Base-by-base conservation (phyloP, 1,140 invertebrate genomes). In the Philopotamus ludificatus region DNA sequence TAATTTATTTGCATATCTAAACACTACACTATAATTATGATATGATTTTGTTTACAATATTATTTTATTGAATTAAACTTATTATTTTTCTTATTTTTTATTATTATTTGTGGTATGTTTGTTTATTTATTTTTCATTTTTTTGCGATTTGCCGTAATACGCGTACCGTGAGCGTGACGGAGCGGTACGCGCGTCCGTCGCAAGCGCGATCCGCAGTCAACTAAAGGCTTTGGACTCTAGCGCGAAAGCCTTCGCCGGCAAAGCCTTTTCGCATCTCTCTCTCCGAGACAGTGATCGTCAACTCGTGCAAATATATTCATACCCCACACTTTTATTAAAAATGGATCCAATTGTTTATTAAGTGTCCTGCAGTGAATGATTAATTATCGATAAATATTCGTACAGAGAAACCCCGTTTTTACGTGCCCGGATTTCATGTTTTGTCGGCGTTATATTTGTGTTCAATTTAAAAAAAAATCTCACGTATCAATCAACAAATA, bases 131-230 rank as follows among this genome's bases (percentile, higher is more conserved):
- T 47, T 47, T 47, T 47, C 28, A 34, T 34, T 34, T 34, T 34
- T 4, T 34, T 34, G 28, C 28, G 12, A 8, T 39, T 39, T 39
- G n/a, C 34, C 34, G 34, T 8, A 39, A 39, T n/a, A n/a, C n/a
- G n/a, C n/a, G n/a, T n/a, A 34, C 28, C 4, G 4, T 34, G 23
- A 47, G 57, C 57, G 42, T 15, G 57, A 10, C 16, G 3, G 20
- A 18, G 7, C 8, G 8, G 34, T 21, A 20, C 54, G 25, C 51
- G 57, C 57, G 57, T 60, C 57, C 57, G 57, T 22, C 57, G 15
- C 8, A 2, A 18, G 23, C 57, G 57, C 57, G 57, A 34, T 60
- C 57, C 57, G 57, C 57, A 60, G 57, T 60, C 57, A 60, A 60
- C 57, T 60, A 60, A 60, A 57, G 18, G 20, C 41, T 59, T 23